Evolutionary conservation across 2,113 vertebrate species (phyloP), one percentile per base, ranked within the genome.

Genomic region (Perognathus longimembris): DNA sequence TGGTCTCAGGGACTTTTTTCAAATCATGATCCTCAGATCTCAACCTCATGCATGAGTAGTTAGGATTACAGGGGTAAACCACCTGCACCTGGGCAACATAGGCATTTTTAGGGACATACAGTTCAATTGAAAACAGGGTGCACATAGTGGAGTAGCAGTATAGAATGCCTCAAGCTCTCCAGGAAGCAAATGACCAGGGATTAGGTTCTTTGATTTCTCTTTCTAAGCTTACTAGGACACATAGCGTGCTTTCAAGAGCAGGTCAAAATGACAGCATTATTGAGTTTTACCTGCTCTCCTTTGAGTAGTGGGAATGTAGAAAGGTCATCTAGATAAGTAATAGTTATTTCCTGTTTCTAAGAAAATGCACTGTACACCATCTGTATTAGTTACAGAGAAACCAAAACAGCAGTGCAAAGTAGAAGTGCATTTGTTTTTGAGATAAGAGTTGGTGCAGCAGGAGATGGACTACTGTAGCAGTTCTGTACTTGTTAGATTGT

Each of bases 281-380:
- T 40, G 12, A 67, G 24, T 79, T 64, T 34, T 20, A 69, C 28
- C 18, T 80, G 71, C 45, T 84, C 3, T 50, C 20, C 20, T 66
- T 6, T 89, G 54, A 45, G 63, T 67, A 18, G 9, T 66, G 36
- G 59, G 45, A 34, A 73, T 89, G 38, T n/a, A 9, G 32, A 36
- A 86, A 59, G 30, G 38, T 69, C 82, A 87, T 6, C n/a, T n/a
- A n/a, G n/a, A n/a, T n/a, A n/a, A n/a, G n/a, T n/a, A n/a, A n/a
- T n/a, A n/a, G n/a, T n/a, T n/a, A n/a, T n/a, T n/a, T n/a, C 34
- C 45, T 66, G 24, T 69, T 90, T 90, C 50, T 90, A 73, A 93
- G 61, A 93, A 76, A 85, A 76, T 88, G 64, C 17, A 54, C 4
- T 15, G 42, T 57, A 54, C 75, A 59, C 26, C 34, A 42, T 82